Evolutionary conservation across 1,140 invertebrate genomes (phyloP).

Genomic region (Tigriopus japonicus): DNA sequence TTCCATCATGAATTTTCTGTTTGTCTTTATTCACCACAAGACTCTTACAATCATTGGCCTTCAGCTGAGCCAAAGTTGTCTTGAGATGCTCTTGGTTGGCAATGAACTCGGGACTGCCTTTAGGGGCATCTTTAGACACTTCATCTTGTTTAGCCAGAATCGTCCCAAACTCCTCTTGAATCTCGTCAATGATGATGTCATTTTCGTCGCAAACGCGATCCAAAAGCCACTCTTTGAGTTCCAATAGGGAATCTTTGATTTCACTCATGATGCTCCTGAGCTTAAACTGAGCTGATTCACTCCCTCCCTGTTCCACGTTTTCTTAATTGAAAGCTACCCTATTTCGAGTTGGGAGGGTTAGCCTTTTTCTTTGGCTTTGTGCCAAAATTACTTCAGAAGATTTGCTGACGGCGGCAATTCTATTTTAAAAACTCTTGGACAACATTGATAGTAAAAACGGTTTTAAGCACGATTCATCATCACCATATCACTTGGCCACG

Average conservation of each 20-base stretch:
- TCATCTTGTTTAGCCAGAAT: background rate
- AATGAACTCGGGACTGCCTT: background rate
- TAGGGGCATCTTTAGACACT: background rate
- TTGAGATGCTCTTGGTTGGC: background rate
- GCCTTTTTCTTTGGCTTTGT: too few relatives aligned
- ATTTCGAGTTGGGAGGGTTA: too few relatives aligned
- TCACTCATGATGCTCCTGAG: too few relatives aligned
- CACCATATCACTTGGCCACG: too few relatives aligned
- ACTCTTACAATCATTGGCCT: background rate
- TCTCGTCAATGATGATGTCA: slow-evolving; percentile 3
- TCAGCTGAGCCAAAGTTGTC: background rate
- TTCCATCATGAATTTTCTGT: slow-evolving; percentile 1
- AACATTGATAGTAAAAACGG: too few relatives aligned
- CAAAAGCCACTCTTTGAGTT: slow-evolving; percentile 9
- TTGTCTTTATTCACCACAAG: background rate
- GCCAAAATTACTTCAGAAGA: too few relatives aligned
- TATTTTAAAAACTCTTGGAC: too few relatives aligned
- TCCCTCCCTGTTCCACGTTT: too few relatives aligned
- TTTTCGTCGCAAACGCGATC: background rate
- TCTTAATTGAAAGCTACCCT: too few relatives aligned
- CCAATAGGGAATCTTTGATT: background rate
- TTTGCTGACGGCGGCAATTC: too few relatives aligned
- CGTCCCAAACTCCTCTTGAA: background rate
- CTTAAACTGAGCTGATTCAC: too few relatives aligned
- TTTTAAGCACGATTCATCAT: too few relatives aligned